These are phyloP conservation scores for Ibidorhyncha struthersii DNA, from an alignment of 2,113 vertebrate genomes.

Conservation along the genomic window DNA sequence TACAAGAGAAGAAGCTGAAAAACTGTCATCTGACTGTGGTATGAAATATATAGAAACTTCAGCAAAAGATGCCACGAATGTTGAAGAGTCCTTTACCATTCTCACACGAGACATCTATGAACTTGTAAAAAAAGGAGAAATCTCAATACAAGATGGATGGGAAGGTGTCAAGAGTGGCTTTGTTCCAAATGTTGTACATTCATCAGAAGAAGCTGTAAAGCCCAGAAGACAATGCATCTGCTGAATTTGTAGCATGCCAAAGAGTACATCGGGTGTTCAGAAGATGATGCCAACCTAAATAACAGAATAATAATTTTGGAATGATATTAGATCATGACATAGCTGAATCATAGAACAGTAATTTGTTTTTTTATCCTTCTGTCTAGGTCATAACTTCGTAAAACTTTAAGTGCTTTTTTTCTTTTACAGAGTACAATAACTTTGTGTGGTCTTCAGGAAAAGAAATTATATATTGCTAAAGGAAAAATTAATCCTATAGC, in stretches of 20 bases:
- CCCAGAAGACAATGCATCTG: constrained; percentile 77
- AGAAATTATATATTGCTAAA: not conserved
- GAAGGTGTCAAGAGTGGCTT: constrained; percentile 85
- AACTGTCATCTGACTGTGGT: constrained; percentile 76
- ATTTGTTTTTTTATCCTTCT: constrained; percentile 28
- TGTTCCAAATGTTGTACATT: constrained; percentile 82
- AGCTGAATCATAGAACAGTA: not conserved
- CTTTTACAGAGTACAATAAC: not conserved
- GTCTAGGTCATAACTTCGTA: constrained; percentile 34
- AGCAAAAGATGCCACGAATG: constrained; percentile 80
- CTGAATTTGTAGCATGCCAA: constrained; percentile 67
- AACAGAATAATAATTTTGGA: constrained; percentile 24
- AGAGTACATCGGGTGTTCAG: constrained; percentile 46
- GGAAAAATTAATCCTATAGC: not conserved
- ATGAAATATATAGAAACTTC: constrained; percentile 86
- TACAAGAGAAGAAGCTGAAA: constrained; percentile 81
- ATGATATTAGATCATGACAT: constrained; percentile 20
- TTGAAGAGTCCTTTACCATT: constrained; percentile 83
- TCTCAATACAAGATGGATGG: constrained; percentile 83
- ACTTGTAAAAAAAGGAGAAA: constrained; percentile 82
- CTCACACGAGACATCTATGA: constrained; percentile 83
- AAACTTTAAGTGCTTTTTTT: constrained; percentile 34
- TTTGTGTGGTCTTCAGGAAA: constrained; percentile 11
- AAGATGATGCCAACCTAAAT: constrained; percentile 42
- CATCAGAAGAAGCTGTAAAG: constrained; percentile 82